Base-by-base conservation (phyloP, 2,113 vertebrate genomes). In the Cygnus buccinator region DNA sequence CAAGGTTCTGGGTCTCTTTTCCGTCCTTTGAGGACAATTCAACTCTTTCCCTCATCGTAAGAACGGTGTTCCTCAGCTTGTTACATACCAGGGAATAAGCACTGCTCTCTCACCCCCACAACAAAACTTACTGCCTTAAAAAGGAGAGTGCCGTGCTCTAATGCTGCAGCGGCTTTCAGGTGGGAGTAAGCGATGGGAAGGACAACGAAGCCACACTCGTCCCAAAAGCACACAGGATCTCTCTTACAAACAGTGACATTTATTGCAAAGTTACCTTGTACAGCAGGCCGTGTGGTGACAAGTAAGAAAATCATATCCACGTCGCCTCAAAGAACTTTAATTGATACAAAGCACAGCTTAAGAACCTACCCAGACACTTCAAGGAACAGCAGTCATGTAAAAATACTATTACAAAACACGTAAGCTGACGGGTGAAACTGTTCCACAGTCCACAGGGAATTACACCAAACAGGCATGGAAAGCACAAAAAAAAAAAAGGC, bases 251-350 rank as follows among this genome's bases (percentile, higher is more conserved):
- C 61, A 62, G 76, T 68, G 86, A 78, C 57, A 21, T 97, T 98
- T 97, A 97, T 97, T 97, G 89, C 65, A 62, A 93, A 90, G 85
- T 72, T 94, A 72, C 73, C 87, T 93, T 43, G 61, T 89, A 95
- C 75, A 97, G 44, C 54, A 94, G 66, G 58, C 66, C 52, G 48
- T 43, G 89, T 55, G 73, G 43, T 44, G 96, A 95, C 55, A 95
- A 85, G 79, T 80, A 72, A 1, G 72, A 96, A 96, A 96, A 79
- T 89, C 48, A 76, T 86, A 91, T 87, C 63, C 93, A 79, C 70
- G 7, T 66, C 11, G 50, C 55, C 50, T 87, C 62, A 31, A 58
- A 54, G 43, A 11, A 72, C 73, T 95, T 88, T 52, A 92, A 74
- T 48, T 41, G 31, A 65, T 92, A 93, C 5, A 89, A 96, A 92